phyloP scores from a whole-genome alignment of 2,797 vertebrate genomes.

The Anguilla obscura region DNA sequence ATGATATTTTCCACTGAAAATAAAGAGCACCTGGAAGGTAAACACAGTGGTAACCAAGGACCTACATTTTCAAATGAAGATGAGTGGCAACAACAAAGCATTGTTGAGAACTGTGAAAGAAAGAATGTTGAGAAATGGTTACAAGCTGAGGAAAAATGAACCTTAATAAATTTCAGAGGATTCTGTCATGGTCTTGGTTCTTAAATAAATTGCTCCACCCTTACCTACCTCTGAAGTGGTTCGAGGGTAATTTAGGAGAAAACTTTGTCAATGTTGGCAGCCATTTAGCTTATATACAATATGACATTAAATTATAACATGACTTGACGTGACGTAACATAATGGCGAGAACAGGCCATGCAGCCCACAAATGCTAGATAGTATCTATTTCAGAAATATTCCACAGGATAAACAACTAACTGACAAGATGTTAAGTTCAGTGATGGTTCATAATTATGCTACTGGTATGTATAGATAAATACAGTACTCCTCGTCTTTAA shows the following conservation, averaged over 20 bases:
- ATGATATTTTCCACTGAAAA: not conserved
- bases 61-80: not conserved
- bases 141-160: not conserved
- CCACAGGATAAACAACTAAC: too few species aligned
- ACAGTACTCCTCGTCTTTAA: too few species aligned
- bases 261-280: not conserved
- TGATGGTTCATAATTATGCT: too few species aligned
- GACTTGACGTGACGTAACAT: too few species aligned
- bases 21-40: not conserved
- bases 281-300: not conserved
- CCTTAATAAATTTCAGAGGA: not conserved
- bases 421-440: too few species aligned
- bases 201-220: not conserved
- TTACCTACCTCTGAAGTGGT: not conserved
- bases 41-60: slow-evolving; percentile 3
- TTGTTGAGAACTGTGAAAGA: not conserved
- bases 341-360: too few species aligned
- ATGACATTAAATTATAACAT: not conserved
- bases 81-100: not conserved
- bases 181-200: not conserved
- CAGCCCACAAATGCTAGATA: too few species aligned
- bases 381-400: too few species aligned
- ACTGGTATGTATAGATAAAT: too few species aligned
- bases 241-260: not conserved
- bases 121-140: not conserved